Evolutionary conservation across 2,797 vertebrate species (phyloP), one percentile per base, ranked within the genome.

Genomic region (Eulemur coronatus): DNA sequence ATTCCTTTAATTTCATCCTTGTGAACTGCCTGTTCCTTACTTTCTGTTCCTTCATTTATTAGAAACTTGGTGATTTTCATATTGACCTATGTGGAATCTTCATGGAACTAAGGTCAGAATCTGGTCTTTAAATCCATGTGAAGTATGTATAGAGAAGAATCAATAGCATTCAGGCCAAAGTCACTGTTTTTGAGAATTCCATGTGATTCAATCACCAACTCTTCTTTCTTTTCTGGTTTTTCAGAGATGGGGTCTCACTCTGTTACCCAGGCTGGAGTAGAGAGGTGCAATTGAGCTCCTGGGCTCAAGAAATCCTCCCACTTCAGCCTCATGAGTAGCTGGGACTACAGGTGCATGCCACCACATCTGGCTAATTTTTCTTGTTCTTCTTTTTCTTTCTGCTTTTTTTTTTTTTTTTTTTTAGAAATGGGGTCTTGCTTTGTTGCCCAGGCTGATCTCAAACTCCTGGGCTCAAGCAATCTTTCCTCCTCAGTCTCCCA

Each of bases 1-100:
- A 81, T 52, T 65, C 35, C 10, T 96, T 63, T 93, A 69, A 67
- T 79, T 82, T 89, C 57, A 67, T 85, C 73, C 14, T 84, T 95
- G 81, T 88, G 26, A 96, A 63, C 63, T 94, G 59, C 69, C 24
- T 46, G 28, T 92, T 82, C 35, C 61, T 33, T 82, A 12, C 15
- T 15, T 26, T 75, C 52, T 81, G 59, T 15, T 69, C 50, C 28
- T 95, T 86, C 12, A 70, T 95, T 93, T 38, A 63, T 12, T 91
- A 17, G 63, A 85, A 90, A 13, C 59, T 85, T 50, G 65, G 38
- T 52, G 70, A 84, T 84, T 79, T 76, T 94, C n/a, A 75, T 63
- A 50, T 69, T 69, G 81, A 75, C 20, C 59, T 82, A 4, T 67
- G 28, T 43, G 30, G 57, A 76, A 82, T 94, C 35, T 75, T 90